Base-by-base conservation (phyloP, 2,113 vertebrate genomes). In the Callipepla squamata region DNA sequence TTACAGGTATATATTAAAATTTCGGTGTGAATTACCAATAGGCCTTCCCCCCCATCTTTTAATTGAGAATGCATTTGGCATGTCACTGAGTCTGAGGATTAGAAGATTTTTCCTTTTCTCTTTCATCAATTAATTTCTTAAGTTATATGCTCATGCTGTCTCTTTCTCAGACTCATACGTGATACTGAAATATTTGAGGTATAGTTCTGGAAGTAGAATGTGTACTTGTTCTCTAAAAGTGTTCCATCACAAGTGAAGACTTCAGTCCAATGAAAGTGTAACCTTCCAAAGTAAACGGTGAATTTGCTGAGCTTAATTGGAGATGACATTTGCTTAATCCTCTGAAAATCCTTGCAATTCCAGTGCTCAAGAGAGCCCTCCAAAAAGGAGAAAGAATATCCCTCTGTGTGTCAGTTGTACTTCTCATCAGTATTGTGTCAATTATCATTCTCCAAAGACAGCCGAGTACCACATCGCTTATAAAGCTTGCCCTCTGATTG, bases 1-100 rank as follows among this genome's bases (percentile, higher is more conserved):
- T 89, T 55, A 57, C 50, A 80, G 67, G 55, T 32, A 66, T 45
- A 77, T 87, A 91, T 80, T 66, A 91, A 85, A 92, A 87, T 91
- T 80, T 89, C 40, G 28, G 11, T 70, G 7, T 50, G 14, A 83
- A 32, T 66, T 94, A 77, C 42, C 2, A 3, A 62, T 62, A 77
- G 55, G 6, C 1, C 21, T 45, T 38, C 67, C 17, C 42, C 13
- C 2, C 1, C 32, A 7, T 22, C 72, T 79, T 89, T 62, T 51
- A 90, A 74, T 77, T 80, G 21, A 22, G 32, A 77, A 85, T 74
- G 26, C 1, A 2, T 77, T 85, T 93, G 82, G 55, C 47, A 68
- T 78, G 91, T 87, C 51, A 88, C 57, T 82, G 63, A 20, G 21
- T 40, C 42, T 85, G 55, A 50, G 80, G 68, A 83, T 59, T 14